Percentiles rank a stretch among this genome's conserved stretches.
phyloP scores from a whole-genome alignment of 2,888 invertebrate genomes.

The Teinopalpus imperialis region DNA sequence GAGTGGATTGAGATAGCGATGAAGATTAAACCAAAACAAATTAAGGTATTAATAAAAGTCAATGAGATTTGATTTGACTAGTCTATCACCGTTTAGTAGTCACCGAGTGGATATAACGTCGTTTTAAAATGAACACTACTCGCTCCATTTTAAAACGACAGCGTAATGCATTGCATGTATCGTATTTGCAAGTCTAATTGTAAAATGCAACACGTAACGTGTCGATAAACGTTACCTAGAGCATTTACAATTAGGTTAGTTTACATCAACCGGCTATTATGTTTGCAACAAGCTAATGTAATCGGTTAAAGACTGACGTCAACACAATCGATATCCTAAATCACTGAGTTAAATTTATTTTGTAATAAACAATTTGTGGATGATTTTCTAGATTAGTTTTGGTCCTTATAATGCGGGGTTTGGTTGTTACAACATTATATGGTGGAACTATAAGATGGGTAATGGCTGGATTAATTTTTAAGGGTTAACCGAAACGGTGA shows the following conservation, averaged over 20 bases:
- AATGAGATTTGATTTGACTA: no score
- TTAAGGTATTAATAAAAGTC: no score
- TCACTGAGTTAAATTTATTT: no score
- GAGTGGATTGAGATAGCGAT: no score
- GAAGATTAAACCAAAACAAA: no score
- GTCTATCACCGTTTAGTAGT: no score
- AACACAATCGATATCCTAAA: conserved; percentile 19
- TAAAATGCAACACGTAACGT: conserved; percentile 16
- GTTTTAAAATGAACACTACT: not conserved
- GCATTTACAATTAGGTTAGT: conserved; percentile 30
- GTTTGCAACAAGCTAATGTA: conserved; percentile 29
- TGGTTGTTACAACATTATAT: no score
- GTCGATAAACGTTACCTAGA: conserved; percentile 24
- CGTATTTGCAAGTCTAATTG: conserved; percentile 22
- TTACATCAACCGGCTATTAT: conserved; percentile 33
- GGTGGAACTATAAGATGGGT: no score
- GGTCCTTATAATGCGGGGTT: no score
- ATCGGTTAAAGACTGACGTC: conserved; percentile 36
- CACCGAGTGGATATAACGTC: no score
- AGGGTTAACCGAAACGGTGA: no score
- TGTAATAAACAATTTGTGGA: not conserved
- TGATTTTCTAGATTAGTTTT: not conserved
- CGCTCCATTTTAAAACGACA: conserved; percentile 7
- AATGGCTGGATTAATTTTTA: no score
- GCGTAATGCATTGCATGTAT: conserved; percentile 6